phyloP scores from a whole-genome alignment of 1,140 invertebrate species.

The Melanaphis sacchari region DNA sequence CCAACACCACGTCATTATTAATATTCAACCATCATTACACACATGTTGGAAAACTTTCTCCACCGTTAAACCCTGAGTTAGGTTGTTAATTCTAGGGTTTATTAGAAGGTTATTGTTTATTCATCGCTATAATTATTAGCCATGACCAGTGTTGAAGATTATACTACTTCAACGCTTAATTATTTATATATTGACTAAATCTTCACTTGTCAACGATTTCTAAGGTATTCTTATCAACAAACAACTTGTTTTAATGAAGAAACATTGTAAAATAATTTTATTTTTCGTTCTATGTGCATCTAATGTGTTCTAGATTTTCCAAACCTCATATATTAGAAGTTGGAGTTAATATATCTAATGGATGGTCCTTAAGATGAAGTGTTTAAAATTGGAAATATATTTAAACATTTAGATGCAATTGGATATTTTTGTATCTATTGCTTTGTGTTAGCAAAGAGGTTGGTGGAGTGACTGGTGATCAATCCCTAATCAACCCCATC shows the following conservation, averaged over 20 bases:
- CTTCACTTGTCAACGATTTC: constrained; percentile 12
- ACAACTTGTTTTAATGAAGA: constrained; percentile 33
- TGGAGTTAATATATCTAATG: constrained; percentile 39
- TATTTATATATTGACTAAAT: constrained; percentile 33
- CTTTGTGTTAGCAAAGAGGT: constrained; percentile 42
- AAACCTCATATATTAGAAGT: constrained; percentile 45
- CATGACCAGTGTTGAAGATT: constrained; percentile 42
- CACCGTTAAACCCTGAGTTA: constrained; percentile 42
- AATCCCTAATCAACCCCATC: constrained; percentile 43
- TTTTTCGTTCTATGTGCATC: constrained; percentile 48
- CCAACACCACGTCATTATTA: constrained; percentile 38
- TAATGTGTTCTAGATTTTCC: constrained; percentile 48
- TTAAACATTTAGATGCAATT: neutral
- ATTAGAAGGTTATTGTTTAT: constrained; percentile 18
- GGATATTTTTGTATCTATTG: constrained; percentile 48
- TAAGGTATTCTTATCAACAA: constrained; percentile 47
- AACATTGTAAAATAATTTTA: constrained; percentile 39
- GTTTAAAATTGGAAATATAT: constrained; percentile 15
- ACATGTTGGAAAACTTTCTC: constrained; percentile 28
- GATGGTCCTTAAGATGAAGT: constrained; percentile 45
- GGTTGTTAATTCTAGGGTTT: constrained; percentile 39
- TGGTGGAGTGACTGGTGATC: constrained; percentile 43
- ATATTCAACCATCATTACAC: constrained; percentile 19
- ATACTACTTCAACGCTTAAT: constrained; percentile 25
- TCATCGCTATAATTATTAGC: constrained; percentile 25